Evolutionary conservation across 2,113 vertebrate species (phyloP), one percentile per base, ranked within the genome.

Genomic region (Galeopterus variegatus): DNA sequence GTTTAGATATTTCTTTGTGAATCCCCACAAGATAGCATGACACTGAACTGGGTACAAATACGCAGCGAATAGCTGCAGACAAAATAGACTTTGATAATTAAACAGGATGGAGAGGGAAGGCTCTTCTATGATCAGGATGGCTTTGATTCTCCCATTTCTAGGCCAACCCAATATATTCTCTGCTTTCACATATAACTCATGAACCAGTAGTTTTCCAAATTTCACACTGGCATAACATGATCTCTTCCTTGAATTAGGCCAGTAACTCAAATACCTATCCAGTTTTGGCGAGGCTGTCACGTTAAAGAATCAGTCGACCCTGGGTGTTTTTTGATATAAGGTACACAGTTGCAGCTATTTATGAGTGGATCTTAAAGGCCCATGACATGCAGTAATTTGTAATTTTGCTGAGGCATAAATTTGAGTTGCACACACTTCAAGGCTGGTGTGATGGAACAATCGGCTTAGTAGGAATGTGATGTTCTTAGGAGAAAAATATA

Each of bases 361-460:
- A 79, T 86, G 73, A 96, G 67, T 96, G 83, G 62, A 41, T 86
- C 58, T 94, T 97, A 85, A 76, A 96, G 54, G 50, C 33, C 60
- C 67, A 75, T 93, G 54, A 91, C 73, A 75, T 96, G 54, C 96
- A 95, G 54, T 73, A 82, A 96, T 97, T 95, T 95, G 79, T 95
- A 94, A 96, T 95, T 97, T 96, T 94, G 77, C 92, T 91, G 82
- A 91, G 65, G 95, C 54, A 89, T 94, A 94, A 81, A 88, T 96
- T 97, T 95, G 87, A 97, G 89, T 41, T 90, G 41, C 82, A 79
- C 10, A 85, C 7, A 88, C 73, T 93, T 96, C 41, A 91, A 93
- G 84, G 62, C 52, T 88, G 70, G 76, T 81, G 3, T 88, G 60
- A 91, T 82, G 26, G 75, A 90, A 60, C 24, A 12, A 70, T 95